Evolutionary conservation across 2,113 vertebrate genomes (phyloP).

Genomic region (Grus americana): DNA sequence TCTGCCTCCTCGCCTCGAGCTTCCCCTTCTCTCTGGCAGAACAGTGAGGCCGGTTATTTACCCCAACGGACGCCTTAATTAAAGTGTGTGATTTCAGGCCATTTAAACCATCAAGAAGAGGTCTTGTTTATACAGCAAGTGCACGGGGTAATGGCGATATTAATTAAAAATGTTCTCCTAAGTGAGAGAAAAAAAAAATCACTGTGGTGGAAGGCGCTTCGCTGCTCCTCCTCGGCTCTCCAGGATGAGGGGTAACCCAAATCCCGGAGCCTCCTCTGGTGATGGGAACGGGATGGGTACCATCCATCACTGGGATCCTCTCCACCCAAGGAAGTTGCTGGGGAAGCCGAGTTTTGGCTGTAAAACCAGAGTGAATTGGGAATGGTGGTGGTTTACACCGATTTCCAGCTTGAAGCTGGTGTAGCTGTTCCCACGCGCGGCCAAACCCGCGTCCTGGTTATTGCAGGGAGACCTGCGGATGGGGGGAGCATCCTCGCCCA

Average conservation of each 20-base stretch:
- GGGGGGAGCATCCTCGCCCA: accelerated
- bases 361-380: neutral
- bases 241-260: neutral
- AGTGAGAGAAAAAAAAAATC: neutral
- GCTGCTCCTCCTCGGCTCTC: neutral
- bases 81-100: neutral
- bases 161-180: neutral
- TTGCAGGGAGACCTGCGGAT: neutral
- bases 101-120: neutral
- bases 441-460: accelerated
- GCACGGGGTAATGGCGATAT: neutral
- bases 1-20: neutral
- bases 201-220: accelerated
- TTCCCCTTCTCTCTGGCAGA: neutral
- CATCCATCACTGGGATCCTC: neutral
- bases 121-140: neutral
- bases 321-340: accelerated
- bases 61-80: neutral
- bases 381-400: neutral
- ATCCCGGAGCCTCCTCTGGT: neutral
- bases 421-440: neutral
- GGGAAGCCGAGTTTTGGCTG: neutral
- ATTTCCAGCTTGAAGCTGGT: neutral
- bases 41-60: neutral
- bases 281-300: neutral